Evolutionary conservation across 2,113 vertebrate genomes (phyloP).

Genomic region (Eclectus roratus): DNA sequence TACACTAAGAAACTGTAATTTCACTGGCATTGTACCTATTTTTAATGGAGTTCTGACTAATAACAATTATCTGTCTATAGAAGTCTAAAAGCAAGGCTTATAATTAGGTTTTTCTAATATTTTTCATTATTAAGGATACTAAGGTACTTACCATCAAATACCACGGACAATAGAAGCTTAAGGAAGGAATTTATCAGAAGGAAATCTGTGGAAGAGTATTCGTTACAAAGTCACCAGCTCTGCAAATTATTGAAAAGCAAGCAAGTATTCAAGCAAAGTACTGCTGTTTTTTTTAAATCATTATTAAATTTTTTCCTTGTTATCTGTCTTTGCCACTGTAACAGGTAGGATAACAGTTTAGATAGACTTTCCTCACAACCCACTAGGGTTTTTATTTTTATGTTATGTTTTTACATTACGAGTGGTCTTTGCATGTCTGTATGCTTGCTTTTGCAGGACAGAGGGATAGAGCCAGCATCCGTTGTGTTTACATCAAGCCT

Average conservation of each 20-base stretch:
- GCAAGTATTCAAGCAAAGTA: not conserved
- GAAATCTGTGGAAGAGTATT: not conserved
- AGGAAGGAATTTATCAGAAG: not conserved
- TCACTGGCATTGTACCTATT: not conserved
- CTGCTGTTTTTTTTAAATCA: not conserved
- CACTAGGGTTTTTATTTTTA: not conserved
- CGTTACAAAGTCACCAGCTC: not conserved
- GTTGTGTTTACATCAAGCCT: not conserved
- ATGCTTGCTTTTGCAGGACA: not conserved
- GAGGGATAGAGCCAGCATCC: not conserved
- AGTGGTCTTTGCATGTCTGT: not conserved
- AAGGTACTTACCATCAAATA: not conserved
- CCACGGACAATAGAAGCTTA: not conserved
- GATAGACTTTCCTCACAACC: not conserved
- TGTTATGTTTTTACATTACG: not conserved
- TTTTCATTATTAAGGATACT: not conserved
- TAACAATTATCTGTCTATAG: not conserved
- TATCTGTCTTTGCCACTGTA: not conserved
- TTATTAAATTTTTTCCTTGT: not conserved
- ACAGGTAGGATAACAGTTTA: not conserved
- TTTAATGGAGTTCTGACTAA: not conserved
- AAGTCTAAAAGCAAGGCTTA: not conserved
- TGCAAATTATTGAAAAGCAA: not conserved
- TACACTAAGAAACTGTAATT: not conserved
- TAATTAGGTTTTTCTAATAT: not conserved